phyloP scores from a whole-genome alignment of 2,113 vertebrate species.

The Leucopsar rothschildi region DNA sequence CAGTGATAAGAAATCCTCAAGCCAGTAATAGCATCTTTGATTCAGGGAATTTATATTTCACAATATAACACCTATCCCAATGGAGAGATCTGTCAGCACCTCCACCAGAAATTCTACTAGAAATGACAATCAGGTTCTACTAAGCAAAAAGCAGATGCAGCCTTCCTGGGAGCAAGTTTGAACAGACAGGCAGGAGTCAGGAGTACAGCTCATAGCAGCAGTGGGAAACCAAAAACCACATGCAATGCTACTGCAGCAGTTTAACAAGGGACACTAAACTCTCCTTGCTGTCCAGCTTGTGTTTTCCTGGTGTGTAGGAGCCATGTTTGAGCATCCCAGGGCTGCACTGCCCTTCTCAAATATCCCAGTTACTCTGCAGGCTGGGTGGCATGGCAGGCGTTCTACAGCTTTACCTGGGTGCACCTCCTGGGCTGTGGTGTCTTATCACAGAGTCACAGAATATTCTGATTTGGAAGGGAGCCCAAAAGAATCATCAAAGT shows the following conservation, averaged over 20 bases:
- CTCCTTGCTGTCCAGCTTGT: not conserved
- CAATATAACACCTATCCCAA: not conserved
- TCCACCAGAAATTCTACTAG: not conserved
- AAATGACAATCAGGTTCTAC: not conserved
- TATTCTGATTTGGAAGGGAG: not conserved
- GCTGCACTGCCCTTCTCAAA: not conserved
- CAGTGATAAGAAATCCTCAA: not conserved
- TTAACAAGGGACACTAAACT: not conserved
- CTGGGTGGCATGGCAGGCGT: fast-evolving
- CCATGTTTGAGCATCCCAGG: not conserved
- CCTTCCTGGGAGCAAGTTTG: not conserved
- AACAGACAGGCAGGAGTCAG: not conserved
- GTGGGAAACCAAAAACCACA: not conserved
- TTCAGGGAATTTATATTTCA: not conserved
- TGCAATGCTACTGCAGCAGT: fast-evolving
- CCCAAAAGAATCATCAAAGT: not conserved
- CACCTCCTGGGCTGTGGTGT: too few relatives aligned
- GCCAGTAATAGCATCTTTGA: not conserved
- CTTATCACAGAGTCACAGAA: not conserved
- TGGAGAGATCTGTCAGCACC: not conserved
- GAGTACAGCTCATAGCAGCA: not conserved
- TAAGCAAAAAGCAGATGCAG: not conserved
- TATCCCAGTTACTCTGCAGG: not conserved
- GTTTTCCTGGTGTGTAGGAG: not conserved
- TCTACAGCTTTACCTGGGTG: not conserved